Conservation (phyloP, 2,888 invertebrate genomes). For the Augiades crinisus region DNA sequence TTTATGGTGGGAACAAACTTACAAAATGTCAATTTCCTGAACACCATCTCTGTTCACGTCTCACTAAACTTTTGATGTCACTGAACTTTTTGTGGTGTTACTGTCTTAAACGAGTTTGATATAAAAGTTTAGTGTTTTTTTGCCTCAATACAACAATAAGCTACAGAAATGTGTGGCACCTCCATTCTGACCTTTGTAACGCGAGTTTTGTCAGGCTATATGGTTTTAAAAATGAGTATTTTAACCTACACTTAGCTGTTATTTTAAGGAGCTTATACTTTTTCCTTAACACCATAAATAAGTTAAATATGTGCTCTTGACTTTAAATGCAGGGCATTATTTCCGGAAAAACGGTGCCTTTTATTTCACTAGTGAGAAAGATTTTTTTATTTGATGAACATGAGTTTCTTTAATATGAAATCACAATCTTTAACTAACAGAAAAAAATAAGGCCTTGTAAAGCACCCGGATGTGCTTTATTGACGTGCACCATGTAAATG, state of each 20-base stretch:
- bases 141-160: conserved; percentile 18
- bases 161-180: conserved; percentile 20
- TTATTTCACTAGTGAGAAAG: no score
- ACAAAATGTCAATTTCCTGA: conserved; percentile 56
- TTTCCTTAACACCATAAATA: no score
- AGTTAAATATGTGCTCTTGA: no score
- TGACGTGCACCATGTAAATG: no score
- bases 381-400: no score
- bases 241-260: conserved; percentile 14
- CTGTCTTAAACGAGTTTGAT: conserved; percentile 23
- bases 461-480: no score
- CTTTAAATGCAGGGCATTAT: no score
- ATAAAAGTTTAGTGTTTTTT: conserved; percentile 22
- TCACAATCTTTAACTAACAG: no score
- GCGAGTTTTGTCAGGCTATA: neutral
- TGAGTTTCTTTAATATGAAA: no score
- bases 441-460: no score
- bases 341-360: no score
- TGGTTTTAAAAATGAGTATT: conserved; percentile 4
- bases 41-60: conserved; percentile 62
- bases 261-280: no score
- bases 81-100: conserved; percentile 17
- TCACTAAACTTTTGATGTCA: conserved; percentile 31
- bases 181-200: conserved; percentile 19
- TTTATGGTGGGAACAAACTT: conserved; percentile 24